These are phyloP conservation scores for Pardalotus punctatus DNA, from an alignment of 2,113 vertebrate species.

Conservation along the genomic window DNA sequence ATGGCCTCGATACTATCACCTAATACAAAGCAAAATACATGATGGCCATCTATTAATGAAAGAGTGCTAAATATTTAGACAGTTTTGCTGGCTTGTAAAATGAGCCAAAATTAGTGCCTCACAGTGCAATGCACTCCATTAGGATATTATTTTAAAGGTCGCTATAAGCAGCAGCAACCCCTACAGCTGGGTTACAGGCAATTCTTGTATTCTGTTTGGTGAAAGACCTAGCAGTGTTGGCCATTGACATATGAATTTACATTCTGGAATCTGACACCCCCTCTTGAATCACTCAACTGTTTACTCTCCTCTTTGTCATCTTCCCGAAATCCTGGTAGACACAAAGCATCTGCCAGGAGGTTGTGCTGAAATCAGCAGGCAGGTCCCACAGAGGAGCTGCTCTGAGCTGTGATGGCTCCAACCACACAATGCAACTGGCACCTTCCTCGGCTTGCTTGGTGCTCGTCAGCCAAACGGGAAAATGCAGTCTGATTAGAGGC, in stretches of 20 bases:
- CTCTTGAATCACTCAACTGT: not conserved
- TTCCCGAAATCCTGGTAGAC: not conserved
- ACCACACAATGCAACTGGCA: not conserved
- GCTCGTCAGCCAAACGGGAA: not conserved
- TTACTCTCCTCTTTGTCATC: not conserved
- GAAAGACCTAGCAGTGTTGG: not conserved
- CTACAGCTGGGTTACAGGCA: not conserved
- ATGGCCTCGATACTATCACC: not conserved
- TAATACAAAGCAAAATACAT: conserved; percentile 18
- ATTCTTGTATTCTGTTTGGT: not conserved
- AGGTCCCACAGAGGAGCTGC: not conserved
- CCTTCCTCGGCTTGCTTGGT: not conserved
- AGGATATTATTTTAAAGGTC: not conserved
- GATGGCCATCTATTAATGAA: not conserved
- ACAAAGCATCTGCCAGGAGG: not conserved
- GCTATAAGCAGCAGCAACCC: not conserved
- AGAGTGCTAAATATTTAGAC: conserved; percentile 24
- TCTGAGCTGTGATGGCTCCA: not conserved
- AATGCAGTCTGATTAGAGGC: not conserved
- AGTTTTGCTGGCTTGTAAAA: conserved; percentile 30
- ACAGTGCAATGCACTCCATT: not conserved
- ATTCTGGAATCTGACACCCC: not conserved
- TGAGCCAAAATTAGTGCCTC: not conserved
- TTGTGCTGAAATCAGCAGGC: not conserved
- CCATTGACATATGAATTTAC: not conserved